phyloP scores from a whole-genome alignment of 2,888 invertebrate genomes.

The Xanthorhoe spadicearia region DNA sequence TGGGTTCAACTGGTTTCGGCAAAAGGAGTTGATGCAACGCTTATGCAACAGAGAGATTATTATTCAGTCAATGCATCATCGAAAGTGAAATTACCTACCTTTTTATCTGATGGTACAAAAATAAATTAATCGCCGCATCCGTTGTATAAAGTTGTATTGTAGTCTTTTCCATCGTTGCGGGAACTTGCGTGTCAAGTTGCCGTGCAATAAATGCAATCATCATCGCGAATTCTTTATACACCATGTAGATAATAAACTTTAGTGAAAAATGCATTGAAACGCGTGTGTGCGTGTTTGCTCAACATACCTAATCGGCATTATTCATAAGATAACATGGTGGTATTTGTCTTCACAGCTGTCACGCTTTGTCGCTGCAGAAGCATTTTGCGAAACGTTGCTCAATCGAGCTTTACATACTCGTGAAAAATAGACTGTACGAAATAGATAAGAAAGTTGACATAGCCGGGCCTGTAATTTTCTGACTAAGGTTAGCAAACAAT shows the following conservation, averaged over 20 bases:
- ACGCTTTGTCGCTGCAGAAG: constrained; percentile 76
- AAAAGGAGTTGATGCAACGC: constrained; percentile 42
- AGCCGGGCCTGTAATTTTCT: constrained; percentile 51
- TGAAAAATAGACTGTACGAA: constrained; percentile 56
- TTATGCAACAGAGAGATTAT: constrained; percentile 44
- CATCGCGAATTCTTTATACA: constrained; percentile 50
- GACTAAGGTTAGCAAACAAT: constrained; percentile 38
- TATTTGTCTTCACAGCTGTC: constrained; percentile 80
- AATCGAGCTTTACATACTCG: constrained; percentile 63
- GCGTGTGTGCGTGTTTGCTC: constrained; percentile 73
- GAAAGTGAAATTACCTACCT: constrained; percentile 41
- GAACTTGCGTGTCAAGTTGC: constrained; percentile 32
- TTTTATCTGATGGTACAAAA: constrained; percentile 42
- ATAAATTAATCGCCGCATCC: constrained; percentile 41
- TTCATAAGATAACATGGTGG: constrained; percentile 81
- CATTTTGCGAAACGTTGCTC: constrained; percentile 78
- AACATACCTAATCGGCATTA: constrained; percentile 80
- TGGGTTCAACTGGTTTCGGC: constrained; percentile 35
- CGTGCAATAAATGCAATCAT: constrained; percentile 24
- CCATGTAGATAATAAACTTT: constrained; percentile 72
- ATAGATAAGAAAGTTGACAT: constrained; percentile 62
- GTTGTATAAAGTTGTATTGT: constrained; percentile 35
- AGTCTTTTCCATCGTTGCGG: constrained; percentile 36
- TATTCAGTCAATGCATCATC: constrained; percentile 37
- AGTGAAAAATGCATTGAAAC: constrained; percentile 77